Evolutionary conservation across 1,140 invertebrate species (phyloP).

Genomic region (Eufriesea mexicana): DNA sequence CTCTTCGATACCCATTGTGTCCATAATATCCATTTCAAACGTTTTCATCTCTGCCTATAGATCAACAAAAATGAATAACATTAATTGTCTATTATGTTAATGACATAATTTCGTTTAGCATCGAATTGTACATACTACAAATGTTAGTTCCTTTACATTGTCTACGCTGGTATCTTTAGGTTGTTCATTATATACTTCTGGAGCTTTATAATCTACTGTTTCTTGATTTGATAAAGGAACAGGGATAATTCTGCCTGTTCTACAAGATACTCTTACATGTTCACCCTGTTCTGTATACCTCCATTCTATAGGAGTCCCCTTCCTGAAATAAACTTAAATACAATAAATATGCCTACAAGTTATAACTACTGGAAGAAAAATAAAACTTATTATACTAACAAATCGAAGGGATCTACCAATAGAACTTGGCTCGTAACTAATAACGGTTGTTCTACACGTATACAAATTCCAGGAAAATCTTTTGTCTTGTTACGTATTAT

Average conservation of each 20-base stretch:
- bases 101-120: neutral
- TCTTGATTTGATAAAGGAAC: conserved; percentile 89
- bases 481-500: conserved; percentile 84
- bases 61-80: conserved; percentile 81
- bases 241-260: conserved; percentile 95
- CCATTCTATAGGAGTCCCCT: conserved; percentile 92
- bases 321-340: conserved; percentile 74
- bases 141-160: conserved; percentile 87
- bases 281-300: conserved; percentile 95
- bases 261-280: conserved; percentile 92
- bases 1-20: conserved; percentile 94
- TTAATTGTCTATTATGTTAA: neutral
- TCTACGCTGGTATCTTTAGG: conserved; percentile 90
- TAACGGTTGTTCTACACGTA: conserved; percentile 86
- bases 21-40: conserved; percentile 99
- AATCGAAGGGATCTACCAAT: conserved; percentile 95
- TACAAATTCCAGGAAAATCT: conserved; percentile 86
- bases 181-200: conserved; percentile 86
- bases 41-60: conserved; percentile 92
- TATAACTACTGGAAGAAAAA: neutral
- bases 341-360: neutral
- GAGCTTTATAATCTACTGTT: conserved; percentile 93
- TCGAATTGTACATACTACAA: conserved; percentile 71
- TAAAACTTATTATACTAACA: conserved; percentile 83
- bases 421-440: conserved; percentile 91